Evolutionary conservation across 2,888 invertebrate species (phyloP).

Genomic region (Tetragonula carbonaria): DNA sequence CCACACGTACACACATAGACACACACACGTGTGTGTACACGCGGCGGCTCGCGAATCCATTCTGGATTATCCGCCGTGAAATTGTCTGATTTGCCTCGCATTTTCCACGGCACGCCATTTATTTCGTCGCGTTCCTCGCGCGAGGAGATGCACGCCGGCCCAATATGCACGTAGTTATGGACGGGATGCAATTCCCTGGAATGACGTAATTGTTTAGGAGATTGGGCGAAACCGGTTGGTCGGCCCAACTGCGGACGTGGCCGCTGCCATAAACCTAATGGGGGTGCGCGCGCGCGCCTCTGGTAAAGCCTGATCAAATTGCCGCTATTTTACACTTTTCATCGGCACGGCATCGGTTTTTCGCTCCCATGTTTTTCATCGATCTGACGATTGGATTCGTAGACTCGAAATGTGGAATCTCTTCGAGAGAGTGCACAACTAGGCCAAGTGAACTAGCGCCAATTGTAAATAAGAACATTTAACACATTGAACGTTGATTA

Average conservation of each 20-base stretch:
- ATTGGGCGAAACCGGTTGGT: conserved; percentile 41
- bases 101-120: conserved; percentile 74
- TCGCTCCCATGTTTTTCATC: too few species aligned
- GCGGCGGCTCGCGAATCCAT: conserved; percentile 54
- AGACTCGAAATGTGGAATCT: too few species aligned
- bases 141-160: conserved; percentile 41
- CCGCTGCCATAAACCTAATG: conserved; percentile 27
- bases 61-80: conserved; percentile 76
- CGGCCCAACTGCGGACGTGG: conserved; percentile 37
- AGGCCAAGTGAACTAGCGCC: too few species aligned
- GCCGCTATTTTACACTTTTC: not conserved
- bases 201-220: conserved; percentile 58
- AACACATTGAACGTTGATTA: too few species aligned
- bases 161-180: conserved; percentile 56
- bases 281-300: not conserved
- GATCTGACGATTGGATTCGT: too few species aligned
- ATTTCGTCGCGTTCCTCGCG: conserved; percentile 68
- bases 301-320: conserved; percentile 15
- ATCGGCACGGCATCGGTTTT: not conserved
- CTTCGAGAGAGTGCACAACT: too few species aligned
- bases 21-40: not conserved
- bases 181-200: conserved; percentile 53
- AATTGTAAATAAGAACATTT: too few species aligned
- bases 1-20: not conserved
- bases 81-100: conserved; percentile 79